A percentile compares a stretch with the other conserved stretches of the same genome.
These are phyloP conservation scores for Drosophila leontia DNA, from an alignment of 1,140 invertebrate species.

Conservation along the genomic window DNA sequence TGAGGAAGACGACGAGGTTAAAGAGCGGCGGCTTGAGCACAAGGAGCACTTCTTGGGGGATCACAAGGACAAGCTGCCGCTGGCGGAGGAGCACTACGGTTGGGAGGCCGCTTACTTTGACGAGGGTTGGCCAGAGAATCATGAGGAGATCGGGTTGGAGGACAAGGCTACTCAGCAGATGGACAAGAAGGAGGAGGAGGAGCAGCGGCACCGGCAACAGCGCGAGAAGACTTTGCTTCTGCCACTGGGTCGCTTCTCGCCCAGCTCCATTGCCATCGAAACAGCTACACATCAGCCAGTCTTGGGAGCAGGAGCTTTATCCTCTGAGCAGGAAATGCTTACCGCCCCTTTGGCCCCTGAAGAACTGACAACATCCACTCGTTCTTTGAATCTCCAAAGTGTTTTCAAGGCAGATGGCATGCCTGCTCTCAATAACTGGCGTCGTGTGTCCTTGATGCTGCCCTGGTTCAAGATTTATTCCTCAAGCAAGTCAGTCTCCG, in stretches of 20 bases:
- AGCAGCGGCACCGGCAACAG: not conserved
- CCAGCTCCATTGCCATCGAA: conserved; percentile 4
- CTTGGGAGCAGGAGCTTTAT: not conserved
- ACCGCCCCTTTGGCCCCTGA: conserved; percentile 24
- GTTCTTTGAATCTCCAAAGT: not conserved
- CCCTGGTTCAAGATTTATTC: conserved; percentile 13
- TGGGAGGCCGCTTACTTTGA: not conserved
- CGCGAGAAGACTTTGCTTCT: not conserved
- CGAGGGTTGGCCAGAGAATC: not conserved
- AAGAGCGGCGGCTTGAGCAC: not conserved
- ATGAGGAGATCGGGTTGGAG: not conserved
- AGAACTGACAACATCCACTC: not conserved
- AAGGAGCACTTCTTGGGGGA: not conserved
- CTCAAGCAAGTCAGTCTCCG: too few relatives aligned
- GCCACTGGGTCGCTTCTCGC: conserved; percentile 9
- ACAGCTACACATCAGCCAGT: too few relatives aligned
- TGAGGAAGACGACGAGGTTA: not conserved
- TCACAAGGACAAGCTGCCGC: not conserved
- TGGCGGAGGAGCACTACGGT: not conserved
- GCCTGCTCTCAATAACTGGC: conserved; percentile 10
- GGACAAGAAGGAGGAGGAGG: conserved; percentile 10
- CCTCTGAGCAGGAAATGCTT: conserved; percentile 35
- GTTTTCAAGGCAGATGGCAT: not conserved
- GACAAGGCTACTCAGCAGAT: not conserved
- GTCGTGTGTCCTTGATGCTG: conserved; percentile 3